Evolutionary conservation across 1,140 invertebrate genomes (phyloP).

Genomic region (Lepidostoma basale): DNA sequence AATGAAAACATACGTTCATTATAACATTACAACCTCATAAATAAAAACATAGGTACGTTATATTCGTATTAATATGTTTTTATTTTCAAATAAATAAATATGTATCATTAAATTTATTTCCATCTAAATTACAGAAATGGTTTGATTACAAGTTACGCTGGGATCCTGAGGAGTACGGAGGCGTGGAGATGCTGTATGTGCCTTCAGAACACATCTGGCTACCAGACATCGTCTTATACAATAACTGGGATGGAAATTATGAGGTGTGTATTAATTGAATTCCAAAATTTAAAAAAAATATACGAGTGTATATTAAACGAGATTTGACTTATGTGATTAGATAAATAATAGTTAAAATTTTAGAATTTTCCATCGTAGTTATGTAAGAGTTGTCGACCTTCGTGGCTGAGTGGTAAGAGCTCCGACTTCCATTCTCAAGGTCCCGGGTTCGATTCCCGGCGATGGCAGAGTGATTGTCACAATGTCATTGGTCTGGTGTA

Average conservation of each 20-base stretch:
- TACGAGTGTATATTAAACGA: background rate
- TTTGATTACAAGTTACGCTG: constrained; percentile 91
- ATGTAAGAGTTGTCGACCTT: too few relatives aligned
- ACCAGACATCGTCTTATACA: constrained; percentile 88
- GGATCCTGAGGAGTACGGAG: constrained; percentile 92
- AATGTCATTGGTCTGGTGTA: too few relatives aligned
- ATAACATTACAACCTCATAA: too few relatives aligned
- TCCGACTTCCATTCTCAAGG: too few relatives aligned
- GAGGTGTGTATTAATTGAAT: constrained; percentile 62
- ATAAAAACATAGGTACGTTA: background rate
- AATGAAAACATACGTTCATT: too few relatives aligned
- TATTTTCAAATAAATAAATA: too few relatives aligned
- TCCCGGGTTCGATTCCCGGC: too few relatives aligned
- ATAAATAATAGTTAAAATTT: too few relatives aligned
- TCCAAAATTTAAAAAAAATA: background rate
- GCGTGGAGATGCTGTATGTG: constrained; percentile 89
- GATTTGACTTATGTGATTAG: background rate
- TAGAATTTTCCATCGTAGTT: too few relatives aligned
- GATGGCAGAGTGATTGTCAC: too few relatives aligned
- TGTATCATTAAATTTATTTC: too few relatives aligned
- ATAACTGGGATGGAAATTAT: constrained; percentile 96
- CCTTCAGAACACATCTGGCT: constrained; percentile 93
- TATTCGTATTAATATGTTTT: background rate
- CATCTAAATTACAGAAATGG: constrained; percentile 81
- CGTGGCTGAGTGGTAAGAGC: too few relatives aligned